Evolutionary conservation across 2,113 vertebrate species (phyloP).

Genomic region (Lichenostomus cassidix): DNA sequence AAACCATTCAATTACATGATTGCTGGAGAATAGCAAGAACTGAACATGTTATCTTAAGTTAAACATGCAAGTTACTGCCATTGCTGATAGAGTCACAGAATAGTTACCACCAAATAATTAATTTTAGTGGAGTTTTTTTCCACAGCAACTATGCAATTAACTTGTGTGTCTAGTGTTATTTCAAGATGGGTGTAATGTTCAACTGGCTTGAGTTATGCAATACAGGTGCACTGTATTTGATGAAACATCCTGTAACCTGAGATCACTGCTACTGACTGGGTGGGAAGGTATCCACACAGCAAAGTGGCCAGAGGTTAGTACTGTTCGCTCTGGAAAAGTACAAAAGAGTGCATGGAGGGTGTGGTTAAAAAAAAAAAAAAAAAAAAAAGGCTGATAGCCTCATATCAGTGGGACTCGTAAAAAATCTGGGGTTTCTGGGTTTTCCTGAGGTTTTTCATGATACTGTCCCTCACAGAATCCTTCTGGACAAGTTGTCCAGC

Average conservation of each 20-base stretch:
- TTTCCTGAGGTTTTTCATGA: neutral
- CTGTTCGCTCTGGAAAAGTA: neutral
- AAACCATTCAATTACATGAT: neutral
- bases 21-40: neutral
- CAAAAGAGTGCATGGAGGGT: neutral
- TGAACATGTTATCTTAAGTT: neutral
- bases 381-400: neutral
- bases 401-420: neutral
- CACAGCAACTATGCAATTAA: constrained; percentile 35
- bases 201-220: constrained; percentile 18
- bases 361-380: neutral
- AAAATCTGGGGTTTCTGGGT: neutral
- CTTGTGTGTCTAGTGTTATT: neutral
- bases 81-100: neutral
- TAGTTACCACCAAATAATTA: constrained; percentile 9
- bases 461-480: neutral
- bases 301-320: neutral
- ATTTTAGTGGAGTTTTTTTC: neutral
- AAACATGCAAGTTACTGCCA: neutral
- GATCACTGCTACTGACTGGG: neutral
- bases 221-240: neutral
- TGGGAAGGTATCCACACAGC: neutral
- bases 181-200: constrained; percentile 3
- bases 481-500: neutral
- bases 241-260: constrained; percentile 26